Evolutionary conservation across 2,888 invertebrate genomes (phyloP).

Genomic region (Fissipunctia ypsillon): DNA sequence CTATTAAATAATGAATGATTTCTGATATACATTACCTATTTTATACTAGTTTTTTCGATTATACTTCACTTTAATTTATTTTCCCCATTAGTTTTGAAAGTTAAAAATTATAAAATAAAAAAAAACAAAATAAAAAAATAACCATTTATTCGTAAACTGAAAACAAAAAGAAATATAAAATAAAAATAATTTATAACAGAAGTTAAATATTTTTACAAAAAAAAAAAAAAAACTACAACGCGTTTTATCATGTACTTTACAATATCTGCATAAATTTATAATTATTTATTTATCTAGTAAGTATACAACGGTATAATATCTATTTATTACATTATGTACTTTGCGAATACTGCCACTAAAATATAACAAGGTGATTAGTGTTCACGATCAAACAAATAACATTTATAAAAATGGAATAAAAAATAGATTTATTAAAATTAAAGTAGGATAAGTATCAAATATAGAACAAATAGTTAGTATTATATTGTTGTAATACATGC

Average conservation of each 20-base stretch:
- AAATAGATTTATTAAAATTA: neutral
- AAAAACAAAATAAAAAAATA: conserved; percentile 64
- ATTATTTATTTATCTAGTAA: conserved; percentile 57
- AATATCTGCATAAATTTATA: conserved; percentile 50
- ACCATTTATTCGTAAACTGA: conserved; percentile 68
- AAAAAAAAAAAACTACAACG: conserved; percentile 69
- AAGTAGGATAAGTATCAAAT: neutral
- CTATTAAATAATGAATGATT: neutral
- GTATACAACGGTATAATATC: conserved; percentile 64
- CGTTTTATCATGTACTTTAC: conserved; percentile 60
- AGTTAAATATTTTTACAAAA: conserved; percentile 60
- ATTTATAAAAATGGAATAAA: neutral
- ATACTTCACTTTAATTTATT: neutral
- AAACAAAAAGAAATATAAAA: conserved; percentile 69
- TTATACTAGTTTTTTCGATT: conserved; percentile 5
- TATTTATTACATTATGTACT: conserved; percentile 43
- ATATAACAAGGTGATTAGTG: conserved; percentile 5
- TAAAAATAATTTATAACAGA: conserved; percentile 77
- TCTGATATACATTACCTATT: conserved; percentile 3
- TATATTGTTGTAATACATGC: neutral
- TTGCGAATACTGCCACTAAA: conserved; percentile 45
- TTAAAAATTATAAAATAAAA: conserved; percentile 6
- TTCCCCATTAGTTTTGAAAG: neutral
- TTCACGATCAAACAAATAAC: neutral
- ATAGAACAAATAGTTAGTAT: neutral